Percentiles rank a stretch among this genome's conserved stretches.
Conservation (phyloP, 2,113 vertebrate genomes). For the Poeciliopsis turrubarensis region DNA sequence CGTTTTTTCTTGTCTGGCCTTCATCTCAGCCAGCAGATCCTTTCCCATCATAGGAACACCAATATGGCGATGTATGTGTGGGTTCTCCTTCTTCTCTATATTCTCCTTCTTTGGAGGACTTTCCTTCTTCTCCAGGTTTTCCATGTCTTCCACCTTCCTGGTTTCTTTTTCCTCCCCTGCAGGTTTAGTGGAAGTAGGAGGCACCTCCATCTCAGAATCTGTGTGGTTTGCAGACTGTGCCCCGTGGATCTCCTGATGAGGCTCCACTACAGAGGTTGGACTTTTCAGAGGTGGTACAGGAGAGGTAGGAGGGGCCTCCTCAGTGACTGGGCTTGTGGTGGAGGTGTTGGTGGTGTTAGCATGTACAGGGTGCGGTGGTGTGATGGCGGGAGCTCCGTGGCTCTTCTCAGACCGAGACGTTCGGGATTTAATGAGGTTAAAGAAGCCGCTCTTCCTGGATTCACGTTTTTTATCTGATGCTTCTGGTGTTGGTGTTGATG, state of each 20-base stretch:
- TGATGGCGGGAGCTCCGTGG: conserved; percentile 31
- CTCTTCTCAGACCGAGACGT: conserved; percentile 84
- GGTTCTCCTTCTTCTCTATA: conserved; percentile 68
- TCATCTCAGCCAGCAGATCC: conserved; percentile 93
- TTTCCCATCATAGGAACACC: conserved; percentile 82
- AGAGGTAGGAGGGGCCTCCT: conserved; percentile 74
- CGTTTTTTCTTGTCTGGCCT: conserved; percentile 84
- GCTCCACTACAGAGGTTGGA: conserved; percentile 47
- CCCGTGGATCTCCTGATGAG: conserved; percentile 39
- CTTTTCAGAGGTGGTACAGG: conserved; percentile 64
- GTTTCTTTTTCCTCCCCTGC: conserved; percentile 76
- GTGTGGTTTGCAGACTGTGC: conserved; percentile 1
- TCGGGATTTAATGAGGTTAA: conserved; percentile 90
- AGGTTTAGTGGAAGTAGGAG: conserved; percentile 63
- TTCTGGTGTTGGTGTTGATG: conserved; percentile 70
- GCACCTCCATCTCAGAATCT: conserved; percentile 35
- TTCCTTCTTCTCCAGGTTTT: conserved; percentile 31
- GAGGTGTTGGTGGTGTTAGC: conserved; percentile 4
- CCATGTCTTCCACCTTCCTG: conserved; percentile 67
- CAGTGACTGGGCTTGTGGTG: conserved; percentile 30
- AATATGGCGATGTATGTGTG: conserved; percentile 76
- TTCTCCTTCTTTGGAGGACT: conserved; percentile 38
- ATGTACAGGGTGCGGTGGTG: conserved; percentile 55
- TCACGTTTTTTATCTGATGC: conserved; percentile 85
- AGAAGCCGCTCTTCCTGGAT: conserved; percentile 90